These are phyloP conservation scores for Buteo buteo DNA, from an alignment of 2,113 vertebrate species.

Conservation along the genomic window DNA sequence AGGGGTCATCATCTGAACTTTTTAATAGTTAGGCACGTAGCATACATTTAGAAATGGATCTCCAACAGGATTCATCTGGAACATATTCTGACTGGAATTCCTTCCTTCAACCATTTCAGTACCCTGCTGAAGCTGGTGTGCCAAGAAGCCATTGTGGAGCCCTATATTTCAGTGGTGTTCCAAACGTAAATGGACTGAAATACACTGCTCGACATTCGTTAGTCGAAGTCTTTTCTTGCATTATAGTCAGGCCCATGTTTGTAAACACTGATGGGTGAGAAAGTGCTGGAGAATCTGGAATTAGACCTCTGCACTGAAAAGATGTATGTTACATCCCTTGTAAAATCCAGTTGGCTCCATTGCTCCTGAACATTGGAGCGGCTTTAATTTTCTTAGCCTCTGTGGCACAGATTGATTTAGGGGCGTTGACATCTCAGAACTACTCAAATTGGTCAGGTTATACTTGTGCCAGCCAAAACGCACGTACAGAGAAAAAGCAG, in stretches of 20 bases:
- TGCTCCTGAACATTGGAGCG: neutral
- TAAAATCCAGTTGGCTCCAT: neutral
- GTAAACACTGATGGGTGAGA: neutral
- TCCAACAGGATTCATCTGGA: constrained; percentile 49
- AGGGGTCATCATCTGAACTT: constrained; percentile 68
- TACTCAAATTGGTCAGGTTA: neutral
- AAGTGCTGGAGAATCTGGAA: neutral
- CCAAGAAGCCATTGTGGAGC: neutral
- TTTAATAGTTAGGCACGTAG: constrained; percentile 42
- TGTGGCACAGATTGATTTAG: neutral
- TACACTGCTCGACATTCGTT: neutral
- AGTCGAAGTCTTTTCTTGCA: neutral
- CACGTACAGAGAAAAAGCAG: neutral
- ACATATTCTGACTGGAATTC: neutral
- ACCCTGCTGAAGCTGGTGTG: neutral
- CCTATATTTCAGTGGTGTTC: neutral
- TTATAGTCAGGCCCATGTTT: neutral
- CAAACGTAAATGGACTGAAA: neutral
- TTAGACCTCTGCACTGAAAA: neutral
- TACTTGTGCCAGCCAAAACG: neutral
- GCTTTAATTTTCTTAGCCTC: neutral
- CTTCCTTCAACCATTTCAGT: neutral
- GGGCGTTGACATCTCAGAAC: neutral
- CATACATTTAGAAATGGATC: constrained; percentile 39
- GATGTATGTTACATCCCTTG: fast-evolving